phyloP scores from a whole-genome alignment of 2,888 invertebrate genomes.

The Drosophila cyrtoloma region DNA sequence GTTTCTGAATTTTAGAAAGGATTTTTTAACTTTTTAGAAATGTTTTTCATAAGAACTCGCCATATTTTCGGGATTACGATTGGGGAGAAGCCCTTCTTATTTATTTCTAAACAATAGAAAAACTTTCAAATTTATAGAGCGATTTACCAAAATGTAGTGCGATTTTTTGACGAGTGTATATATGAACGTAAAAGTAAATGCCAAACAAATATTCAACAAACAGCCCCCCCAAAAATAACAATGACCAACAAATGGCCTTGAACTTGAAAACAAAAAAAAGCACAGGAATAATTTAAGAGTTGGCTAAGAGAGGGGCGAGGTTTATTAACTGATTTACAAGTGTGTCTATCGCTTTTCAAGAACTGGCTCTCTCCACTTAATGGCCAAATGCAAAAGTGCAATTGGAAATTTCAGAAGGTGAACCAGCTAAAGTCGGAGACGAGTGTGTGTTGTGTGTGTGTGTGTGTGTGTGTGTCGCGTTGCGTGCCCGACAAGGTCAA shows the following conservation, averaged over 20 bases:
- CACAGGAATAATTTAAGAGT: slow-evolving; percentile 29
- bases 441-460: slow-evolving; percentile 19
- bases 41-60: background rate
- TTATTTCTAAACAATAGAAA: background rate
- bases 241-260: slow-evolving; percentile 65
- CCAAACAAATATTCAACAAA: slow-evolving; percentile 30
- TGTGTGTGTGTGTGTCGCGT: slow-evolving; percentile 24
- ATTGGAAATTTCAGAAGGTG: slow-evolving; percentile 64
- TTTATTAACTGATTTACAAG: background rate
- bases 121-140: background rate
- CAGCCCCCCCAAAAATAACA: slow-evolving; percentile 46
- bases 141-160: background rate
- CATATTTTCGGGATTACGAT: background rate
- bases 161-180: background rate
- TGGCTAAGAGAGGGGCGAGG: background rate
- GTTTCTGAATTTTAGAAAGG: background rate
- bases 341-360: slow-evolving; percentile 38
- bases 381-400: slow-evolving; percentile 49
- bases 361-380: slow-evolving; percentile 23
- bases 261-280: slow-evolving; percentile 57
- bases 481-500: slow-evolving; percentile 73
- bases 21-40: background rate
- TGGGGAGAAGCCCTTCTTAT: background rate
- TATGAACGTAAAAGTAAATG: slow-evolving; percentile 59
- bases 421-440: slow-evolving; percentile 48